Percentiles rank a stretch among this genome's conserved stretches.
Evolutionary conservation across 2,888 invertebrate genomes (phyloP).

Genomic region (Ormyrus thymus): DNA sequence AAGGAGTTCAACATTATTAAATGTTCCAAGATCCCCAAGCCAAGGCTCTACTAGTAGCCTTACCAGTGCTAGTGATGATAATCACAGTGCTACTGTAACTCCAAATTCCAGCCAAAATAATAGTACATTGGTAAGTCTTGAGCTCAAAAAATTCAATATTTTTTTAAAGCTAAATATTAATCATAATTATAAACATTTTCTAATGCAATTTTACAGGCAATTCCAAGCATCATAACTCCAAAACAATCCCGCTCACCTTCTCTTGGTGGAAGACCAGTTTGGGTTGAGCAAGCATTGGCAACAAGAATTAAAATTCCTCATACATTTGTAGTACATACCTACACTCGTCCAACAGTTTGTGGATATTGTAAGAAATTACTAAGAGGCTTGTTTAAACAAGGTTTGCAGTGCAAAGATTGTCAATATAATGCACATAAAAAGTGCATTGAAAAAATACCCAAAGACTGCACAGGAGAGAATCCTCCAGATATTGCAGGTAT

Average conservation of each 20-base stretch:
- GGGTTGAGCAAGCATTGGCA: constrained; percentile 84
- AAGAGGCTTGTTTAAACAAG: constrained; percentile 96
- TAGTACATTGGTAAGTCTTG: constrained; percentile 85
- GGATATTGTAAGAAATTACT: constrained; percentile 96
- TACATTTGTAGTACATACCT: constrained; percentile 97
- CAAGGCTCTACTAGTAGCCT: constrained; percentile 84
- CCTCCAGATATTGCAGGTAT: constrained; percentile 77
- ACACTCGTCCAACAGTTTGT: constrained; percentile 97
- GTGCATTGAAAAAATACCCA: constrained; percentile 91
- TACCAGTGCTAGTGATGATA: constrained; percentile 78
- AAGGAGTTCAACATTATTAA: constrained; percentile 70
- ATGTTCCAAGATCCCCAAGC: constrained; percentile 82
- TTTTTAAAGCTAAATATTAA: not conserved
- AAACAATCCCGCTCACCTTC: constrained; percentile 84
- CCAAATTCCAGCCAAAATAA: constrained; percentile 76
- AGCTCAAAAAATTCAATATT: not conserved
- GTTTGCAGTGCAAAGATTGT: constrained; percentile 97
- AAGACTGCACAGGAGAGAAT: constrained; percentile 91
- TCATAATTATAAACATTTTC: not conserved
- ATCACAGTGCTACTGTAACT: constrained; percentile 71
- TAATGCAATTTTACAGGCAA: constrained; percentile 62
- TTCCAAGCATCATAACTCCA: constrained; percentile 73
- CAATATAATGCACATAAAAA: constrained; percentile 97
- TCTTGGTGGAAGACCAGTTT: constrained; percentile 81
- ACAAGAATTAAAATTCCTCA: constrained; percentile 87